Base-by-base conservation (phyloP, 2,797 vertebrate species). In the Melanotaenia trifasciata region DNA sequence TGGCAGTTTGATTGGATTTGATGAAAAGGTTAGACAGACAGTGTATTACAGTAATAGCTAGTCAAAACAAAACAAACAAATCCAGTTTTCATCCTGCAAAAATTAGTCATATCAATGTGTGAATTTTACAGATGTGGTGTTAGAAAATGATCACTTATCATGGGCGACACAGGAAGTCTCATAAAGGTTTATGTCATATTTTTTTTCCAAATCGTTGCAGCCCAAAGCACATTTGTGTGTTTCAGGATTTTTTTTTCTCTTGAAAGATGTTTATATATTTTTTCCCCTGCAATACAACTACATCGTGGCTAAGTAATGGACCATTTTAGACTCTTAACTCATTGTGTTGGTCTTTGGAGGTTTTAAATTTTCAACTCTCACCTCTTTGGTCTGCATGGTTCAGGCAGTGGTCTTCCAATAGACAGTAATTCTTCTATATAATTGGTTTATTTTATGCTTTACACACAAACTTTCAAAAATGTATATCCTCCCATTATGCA, bases 1-100 rank as follows among this genome's bases (percentile, higher is more conserved):
- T n/a, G 35, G 64, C 53, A 35, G 40, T 43, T 79, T 85, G 82
- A 88, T 89, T 86, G 63, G 14, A 0, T 57, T 80, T 28, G 30
- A 75, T 71, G 67, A 70, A 74, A 5, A 68, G 51, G 12, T 60
- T 58, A 18, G 28, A 71, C 72, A 74, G 62, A 40, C 1, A 58
- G 16, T 47, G 7, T 59, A 22, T 12, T 26, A 54, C n/a, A 14
- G 26, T 16, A 24, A 62, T 22, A 50, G 9, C 30, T 61, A 1
- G 22, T 73, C 11, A 63, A 73, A 74, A 47, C 35, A 58, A 72
- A 65, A 24, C 8, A 4, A 0, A 32, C 8, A 58, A 45, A 50
- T 68, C 12, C 3, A 51, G 3, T 47, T 43, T 22, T 40, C 3
- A 62, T 62, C 60, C 20, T 56, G 30, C 14, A 9, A 45, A 1